Conservation (phyloP, 2,888 invertebrate genomes). For the Amiota mariae region DNA sequence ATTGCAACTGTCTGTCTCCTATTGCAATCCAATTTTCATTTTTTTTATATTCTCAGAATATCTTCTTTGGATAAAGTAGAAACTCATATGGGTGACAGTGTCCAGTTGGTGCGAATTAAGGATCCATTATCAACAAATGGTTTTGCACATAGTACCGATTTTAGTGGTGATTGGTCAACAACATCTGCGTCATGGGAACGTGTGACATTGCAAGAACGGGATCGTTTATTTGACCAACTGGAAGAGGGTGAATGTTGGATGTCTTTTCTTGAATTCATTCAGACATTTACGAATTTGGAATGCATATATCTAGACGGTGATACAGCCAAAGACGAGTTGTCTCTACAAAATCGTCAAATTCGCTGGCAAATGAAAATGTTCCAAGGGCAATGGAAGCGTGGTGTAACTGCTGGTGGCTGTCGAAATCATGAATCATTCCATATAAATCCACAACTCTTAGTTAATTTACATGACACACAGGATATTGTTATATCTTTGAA, state of each 20-base stretch:
- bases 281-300: constrained; percentile 87
- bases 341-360: constrained; percentile 81
- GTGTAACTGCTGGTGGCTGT: constrained; percentile 92
- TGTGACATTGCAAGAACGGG: constrained; percentile 82
- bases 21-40: not conserved
- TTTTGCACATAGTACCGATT: constrained; percentile 78
- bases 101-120: constrained; percentile 81
- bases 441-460: constrained; percentile 91
- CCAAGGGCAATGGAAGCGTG: constrained; percentile 89
- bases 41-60: constrained; percentile 48
- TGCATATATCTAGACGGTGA: constrained; percentile 90
- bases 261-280: constrained; percentile 86
- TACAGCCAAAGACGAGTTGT: constrained; percentile 88
- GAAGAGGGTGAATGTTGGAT: constrained; percentile 87
- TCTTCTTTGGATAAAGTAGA: constrained; percentile 76
- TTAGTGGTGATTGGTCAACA: constrained; percentile 81
- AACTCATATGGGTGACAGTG: constrained; percentile 80
- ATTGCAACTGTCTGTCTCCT: constrained; percentile 68
- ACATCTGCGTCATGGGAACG: constrained; percentile 85
- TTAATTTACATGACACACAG: constrained; percentile 85
- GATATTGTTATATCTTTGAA: constrained; percentile 89
- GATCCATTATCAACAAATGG: constrained; percentile 78
- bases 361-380: constrained; percentile 92
- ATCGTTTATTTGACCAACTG: constrained; percentile 80
- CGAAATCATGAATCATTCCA: constrained; percentile 93